phyloP scores from a whole-genome alignment of 2,797 vertebrate species.

The Gadopsis bispinosus region DNA sequence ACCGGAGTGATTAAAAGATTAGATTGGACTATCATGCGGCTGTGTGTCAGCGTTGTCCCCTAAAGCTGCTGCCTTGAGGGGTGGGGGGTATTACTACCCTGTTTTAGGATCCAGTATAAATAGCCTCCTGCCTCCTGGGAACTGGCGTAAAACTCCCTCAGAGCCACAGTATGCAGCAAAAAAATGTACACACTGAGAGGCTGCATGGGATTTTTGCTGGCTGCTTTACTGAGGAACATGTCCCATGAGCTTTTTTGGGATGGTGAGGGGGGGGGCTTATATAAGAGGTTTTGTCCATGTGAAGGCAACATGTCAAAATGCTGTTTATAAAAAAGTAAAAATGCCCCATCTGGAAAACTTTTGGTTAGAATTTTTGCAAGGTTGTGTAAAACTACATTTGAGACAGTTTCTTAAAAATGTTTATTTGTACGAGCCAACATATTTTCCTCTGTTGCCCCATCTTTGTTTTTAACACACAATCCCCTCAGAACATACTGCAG shows the following conservation, averaged over 20 bases:
- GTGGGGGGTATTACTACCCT: conserved; percentile 45
- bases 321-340: background rate
- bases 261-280: conserved; percentile 4
- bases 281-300: conserved; percentile 16
- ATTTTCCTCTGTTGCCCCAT: conserved; percentile 10
- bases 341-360: background rate
- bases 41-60: conserved; percentile 73
- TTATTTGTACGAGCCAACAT: conserved; percentile 3
- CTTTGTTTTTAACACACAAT: conserved; percentile 16
- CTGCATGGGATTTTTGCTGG: conserved; percentile 55
- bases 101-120: conserved; percentile 75
- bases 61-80: conserved; percentile 54
- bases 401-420: background rate
- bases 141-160: conserved; percentile 64
- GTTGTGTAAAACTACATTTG: background rate
- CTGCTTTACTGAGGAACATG: conserved; percentile 48
- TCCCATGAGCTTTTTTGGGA: conserved; percentile 27
- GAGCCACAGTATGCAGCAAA: conserved; percentile 50
- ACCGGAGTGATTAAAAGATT: conserved; percentile 82
- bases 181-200: conserved; percentile 54
- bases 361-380: background rate
- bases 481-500: conserved; percentile 5
- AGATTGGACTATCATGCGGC: conserved; percentile 74
- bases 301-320: conserved; percentile 3
- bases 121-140: conserved; percentile 69